phyloP scores from a whole-genome alignment of 1,140 invertebrate genomes.

The Pantala flavescens region DNA sequence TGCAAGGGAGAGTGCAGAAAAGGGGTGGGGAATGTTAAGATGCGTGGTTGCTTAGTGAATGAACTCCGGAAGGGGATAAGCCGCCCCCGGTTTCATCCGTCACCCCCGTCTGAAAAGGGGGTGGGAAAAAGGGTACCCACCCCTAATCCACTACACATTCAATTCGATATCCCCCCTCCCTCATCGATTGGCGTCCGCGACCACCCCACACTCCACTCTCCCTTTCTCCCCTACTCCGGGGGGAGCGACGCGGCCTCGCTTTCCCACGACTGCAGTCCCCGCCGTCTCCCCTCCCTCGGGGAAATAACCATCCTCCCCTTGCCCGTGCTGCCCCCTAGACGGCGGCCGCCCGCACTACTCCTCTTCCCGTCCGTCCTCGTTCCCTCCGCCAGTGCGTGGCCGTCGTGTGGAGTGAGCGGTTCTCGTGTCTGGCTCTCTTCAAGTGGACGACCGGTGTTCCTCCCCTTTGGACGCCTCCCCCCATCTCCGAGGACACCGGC shows the following conservation, averaged over 20 bases:
- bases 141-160: constrained; percentile 4
- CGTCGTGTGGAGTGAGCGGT: not conserved
- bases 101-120: not conserved
- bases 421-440: not conserved
- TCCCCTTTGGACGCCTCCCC: too few species aligned
- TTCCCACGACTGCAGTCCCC: constrained; percentile 1
- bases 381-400: not conserved
- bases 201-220: not conserved
- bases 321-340: not conserved
- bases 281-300: not conserved
- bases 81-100: too few species aligned
- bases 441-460: too few species aligned
- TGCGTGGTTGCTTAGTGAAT: too few species aligned
- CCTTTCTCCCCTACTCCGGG: not conserved
- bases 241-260: not conserved
- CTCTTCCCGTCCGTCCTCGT: not conserved
- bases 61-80: too few species aligned
- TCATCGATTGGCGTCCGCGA: not conserved
- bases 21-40: too few species aligned
- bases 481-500: not conserved
- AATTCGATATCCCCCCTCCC: not conserved
- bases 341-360: not conserved
- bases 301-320: not conserved
- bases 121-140: not conserved
- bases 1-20: too few species aligned